Percentiles rank a stretch among this genome's conserved stretches.
Conservation (phyloP, 2,113 vertebrate genomes). For the Channa maculata region DNA sequence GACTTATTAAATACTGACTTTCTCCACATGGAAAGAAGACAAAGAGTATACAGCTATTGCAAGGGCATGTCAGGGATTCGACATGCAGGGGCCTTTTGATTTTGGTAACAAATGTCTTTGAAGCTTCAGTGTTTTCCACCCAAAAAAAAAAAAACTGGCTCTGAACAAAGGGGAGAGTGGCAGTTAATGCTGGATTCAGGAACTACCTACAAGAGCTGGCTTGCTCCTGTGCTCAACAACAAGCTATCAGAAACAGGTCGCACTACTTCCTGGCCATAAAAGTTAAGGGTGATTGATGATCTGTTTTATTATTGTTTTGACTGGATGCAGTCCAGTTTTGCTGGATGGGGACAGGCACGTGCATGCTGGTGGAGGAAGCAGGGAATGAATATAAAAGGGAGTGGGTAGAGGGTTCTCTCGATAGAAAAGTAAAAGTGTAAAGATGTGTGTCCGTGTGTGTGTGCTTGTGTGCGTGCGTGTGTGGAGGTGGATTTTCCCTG, state of each 20-base stretch:
- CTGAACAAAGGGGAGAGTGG: conserved; percentile 73
- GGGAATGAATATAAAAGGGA: conserved; percentile 32
- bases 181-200: conserved; percentile 74
- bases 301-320: conserved; percentile 80
- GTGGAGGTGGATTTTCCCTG: conserved; percentile 46
- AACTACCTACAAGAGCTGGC: conserved; percentile 74
- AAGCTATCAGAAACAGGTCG: conserved; percentile 75
- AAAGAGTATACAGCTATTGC: neutral
- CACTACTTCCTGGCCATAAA: conserved; percentile 77
- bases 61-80: conserved; percentile 19
- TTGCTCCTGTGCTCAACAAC: conserved; percentile 63
- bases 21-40: conserved; percentile 13
- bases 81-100: conserved; percentile 34
- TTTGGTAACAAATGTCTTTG: conserved; percentile 55
- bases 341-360: conserved; percentile 57
- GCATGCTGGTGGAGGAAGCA: conserved; percentile 61
- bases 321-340: conserved; percentile 73
- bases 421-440: conserved; percentile 55
- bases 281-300: conserved; percentile 72
- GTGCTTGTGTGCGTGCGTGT: neutral
- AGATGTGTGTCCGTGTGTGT: conserved; percentile 4
- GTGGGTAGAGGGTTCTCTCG: neutral
- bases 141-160: conserved; percentile 29
- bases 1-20: conserved; percentile 9
- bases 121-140: conserved; percentile 40